Percentiles rank a stretch among this genome's conserved stretches.
phyloP scores from a whole-genome alignment of 2,888 invertebrate genomes.

The Himalopsyche kuldschensis region DNA sequence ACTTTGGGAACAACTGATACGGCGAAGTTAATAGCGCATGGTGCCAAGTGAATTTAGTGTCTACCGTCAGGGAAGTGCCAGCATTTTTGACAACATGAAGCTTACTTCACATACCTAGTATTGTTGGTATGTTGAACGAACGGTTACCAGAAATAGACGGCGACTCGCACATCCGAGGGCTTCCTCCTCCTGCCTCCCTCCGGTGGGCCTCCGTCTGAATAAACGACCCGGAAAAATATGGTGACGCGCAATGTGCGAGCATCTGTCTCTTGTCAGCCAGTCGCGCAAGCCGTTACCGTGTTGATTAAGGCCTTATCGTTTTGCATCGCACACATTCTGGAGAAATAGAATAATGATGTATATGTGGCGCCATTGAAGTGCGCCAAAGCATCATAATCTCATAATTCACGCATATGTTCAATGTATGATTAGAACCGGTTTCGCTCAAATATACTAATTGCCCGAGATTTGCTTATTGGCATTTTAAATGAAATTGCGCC shows the following conservation, averaged over 20 bases:
- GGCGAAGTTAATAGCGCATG: background rate
- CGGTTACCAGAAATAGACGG: slow-evolving; percentile 26
- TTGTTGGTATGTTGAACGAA: background rate
- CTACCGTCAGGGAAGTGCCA: slow-evolving; percentile 38
- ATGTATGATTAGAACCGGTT: too few species aligned
- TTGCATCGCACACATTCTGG: too few species aligned
- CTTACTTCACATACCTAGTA: slow-evolving; percentile 11
- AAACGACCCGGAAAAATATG: slow-evolving; percentile 25
- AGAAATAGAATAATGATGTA: too few species aligned
- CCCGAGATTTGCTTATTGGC: too few species aligned
- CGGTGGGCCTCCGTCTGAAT: background rate
- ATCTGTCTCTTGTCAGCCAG: background rate
- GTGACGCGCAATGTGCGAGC: background rate
- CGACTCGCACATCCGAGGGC: slow-evolving; percentile 1
- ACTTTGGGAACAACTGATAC: background rate
- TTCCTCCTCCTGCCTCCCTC: background rate
- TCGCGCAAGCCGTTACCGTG: background rate
- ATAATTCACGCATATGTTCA: too few species aligned
- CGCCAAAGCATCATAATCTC: too few species aligned
- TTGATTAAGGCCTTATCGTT: background rate
- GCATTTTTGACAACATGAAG: slow-evolving; percentile 38
- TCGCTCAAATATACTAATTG: too few species aligned
- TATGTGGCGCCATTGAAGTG: too few species aligned
- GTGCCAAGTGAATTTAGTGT: slow-evolving; percentile 39
- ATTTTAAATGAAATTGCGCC: too few species aligned